Base-by-base conservation (phyloP, 2,888 invertebrate species). In the Danaus chrysippus region DNA sequence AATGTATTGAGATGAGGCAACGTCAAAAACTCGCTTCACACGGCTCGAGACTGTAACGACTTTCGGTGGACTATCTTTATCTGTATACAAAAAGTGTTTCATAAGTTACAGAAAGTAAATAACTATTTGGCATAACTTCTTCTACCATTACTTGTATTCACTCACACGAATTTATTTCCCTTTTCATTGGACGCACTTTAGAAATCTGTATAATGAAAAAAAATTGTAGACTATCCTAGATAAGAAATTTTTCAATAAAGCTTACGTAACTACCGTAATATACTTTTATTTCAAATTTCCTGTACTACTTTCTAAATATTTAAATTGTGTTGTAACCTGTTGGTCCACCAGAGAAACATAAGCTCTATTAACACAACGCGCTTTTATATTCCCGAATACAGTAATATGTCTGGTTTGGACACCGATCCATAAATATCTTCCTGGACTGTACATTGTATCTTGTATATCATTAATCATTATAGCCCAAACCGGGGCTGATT, bases 241-340 rank as follows among this genome's bases (percentile, higher is more conserved):
- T 80, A 80, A 80, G 76, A 76, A 70, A 72, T 78, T 83, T 79
- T 81, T 77, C 72, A 83, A 83, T 82, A 83, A 82, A 84, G 74
- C 71, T 76, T 77, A 70, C 71, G 74, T 71, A 72, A 11, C n/a
- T 46, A 12, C 19, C 1, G 10, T 42, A 44, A 52, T 54, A 52
- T 56, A 60, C 66, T 67, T 59, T 61, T 63, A 61, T 43, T 15
- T 15, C 11, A 17, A 13, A 3, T 15, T 42, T 13, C 10, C 1
- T 56, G 46, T 49, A 12, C 9, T 17, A 10, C 11, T 9, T 49
- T 1, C 10, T 0, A 10, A 49, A 17, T 15, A 17, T 10, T 17
- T 17, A 10, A 10, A 11, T 17, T 11, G 10, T 15, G 8, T 34
- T 6, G 3, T 34, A 34, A 34, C n/a, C n/a, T 34, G 23, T 34